Evolutionary conservation across 2,797 vertebrate genomes (phyloP), one percentile per base, ranked within the genome.

Genomic region (Myoxocephalus aenaeus): DNA sequence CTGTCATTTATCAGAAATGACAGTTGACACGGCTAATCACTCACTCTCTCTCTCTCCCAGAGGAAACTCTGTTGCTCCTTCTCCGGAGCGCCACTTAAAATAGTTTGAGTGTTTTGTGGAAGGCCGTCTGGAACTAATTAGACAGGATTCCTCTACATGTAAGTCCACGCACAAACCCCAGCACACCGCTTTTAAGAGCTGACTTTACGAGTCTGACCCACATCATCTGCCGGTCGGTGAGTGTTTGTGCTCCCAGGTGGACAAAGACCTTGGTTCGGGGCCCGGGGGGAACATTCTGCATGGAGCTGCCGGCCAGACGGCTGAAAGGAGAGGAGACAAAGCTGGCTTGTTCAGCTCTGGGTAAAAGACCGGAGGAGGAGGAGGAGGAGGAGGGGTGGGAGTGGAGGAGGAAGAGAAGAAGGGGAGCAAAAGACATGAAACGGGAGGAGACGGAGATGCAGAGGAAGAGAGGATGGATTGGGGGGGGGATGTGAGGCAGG

Each of bases 291-390:
- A 86, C 75, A 66, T 79, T 86, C 66, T 78, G 73, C 77, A 70
- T 25, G 62, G 53, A 87, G 86, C 53, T 3, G 3, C 64, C 40
- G 71, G 80, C 71, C 77, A 82, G 80, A 46, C 42, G 7, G 44
- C 85, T 91, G 87, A 89, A 92, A 88, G 75, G 75, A 87, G 65
- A 42, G 25, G 46, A 90, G 80, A 93, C 92, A 94, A 94, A 92
- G 90, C 76, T 51, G 77, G 50, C 64, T 87, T 93, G 92, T 93
- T 92, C 63, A 2, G 69, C 62, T 72, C 72, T 44, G 81, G 64
- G 58, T 70, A 70, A 65, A 68, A 65, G 29, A 54, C 36, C 36
- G 17, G 63, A 42, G 54, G 76, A 75, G 72, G 75, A 62, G 59
- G 63, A 59, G 71, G 40, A 75, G 32, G 77, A 48, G 50, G 70